These are phyloP conservation scores for Misgurnus mizolepis DNA, from an alignment of 2,113 vertebrate genomes.

Conservation along the genomic window DNA sequence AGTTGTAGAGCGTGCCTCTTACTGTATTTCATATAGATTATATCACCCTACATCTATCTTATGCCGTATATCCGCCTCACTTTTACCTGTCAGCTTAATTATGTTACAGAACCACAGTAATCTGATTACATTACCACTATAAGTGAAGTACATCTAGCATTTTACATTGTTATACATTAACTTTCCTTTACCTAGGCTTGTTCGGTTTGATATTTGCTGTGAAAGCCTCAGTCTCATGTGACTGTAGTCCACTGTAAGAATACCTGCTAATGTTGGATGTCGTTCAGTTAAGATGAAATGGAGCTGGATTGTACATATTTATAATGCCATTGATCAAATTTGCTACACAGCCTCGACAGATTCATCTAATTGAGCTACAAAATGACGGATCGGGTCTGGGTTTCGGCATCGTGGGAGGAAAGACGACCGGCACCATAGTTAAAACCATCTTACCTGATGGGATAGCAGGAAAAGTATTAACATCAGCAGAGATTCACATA, in stretches of 20 bases:
- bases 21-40: not conserved
- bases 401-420: slow-evolving; percentile 93
- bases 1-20: not conserved
- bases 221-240: not conserved
- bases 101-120: not conserved
- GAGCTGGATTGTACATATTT: not conserved
- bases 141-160: slow-evolving; percentile 6
- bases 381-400: slow-evolving; percentile 93
- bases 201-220: not conserved
- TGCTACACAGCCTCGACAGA: slow-evolving; percentile 72
- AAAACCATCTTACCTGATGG: slow-evolving; percentile 93
- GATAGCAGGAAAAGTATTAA: slow-evolving; percentile 85
- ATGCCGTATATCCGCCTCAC: not conserved
- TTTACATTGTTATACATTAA: slow-evolving; percentile 4
- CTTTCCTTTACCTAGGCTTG: not conserved
- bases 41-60: not conserved
- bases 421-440: slow-evolving; percentile 88
- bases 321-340: not conserved
- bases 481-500: not conserved
- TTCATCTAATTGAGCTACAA: slow-evolving; percentile 88
- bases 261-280: not conserved
- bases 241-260: not conserved
- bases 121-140: slow-evolving; percentile 12
- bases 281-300: slow-evolving; percentile 4
- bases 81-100: not conserved